Conservation (phyloP, 2,113 vertebrate genomes). For the Chloropsis hardwickii region DNA sequence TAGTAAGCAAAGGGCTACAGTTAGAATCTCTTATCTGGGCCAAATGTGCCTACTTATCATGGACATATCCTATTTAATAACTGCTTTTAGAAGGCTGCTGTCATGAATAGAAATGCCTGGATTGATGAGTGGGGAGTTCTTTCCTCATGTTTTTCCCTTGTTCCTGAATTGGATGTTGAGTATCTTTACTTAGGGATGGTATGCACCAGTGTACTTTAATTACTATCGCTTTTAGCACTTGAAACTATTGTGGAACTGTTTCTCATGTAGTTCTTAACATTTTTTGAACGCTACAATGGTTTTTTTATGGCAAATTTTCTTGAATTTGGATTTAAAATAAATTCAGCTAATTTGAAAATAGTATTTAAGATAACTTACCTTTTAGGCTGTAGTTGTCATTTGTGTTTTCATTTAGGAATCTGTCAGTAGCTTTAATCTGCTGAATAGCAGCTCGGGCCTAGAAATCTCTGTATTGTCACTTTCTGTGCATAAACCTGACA, state of each 20-base stretch:
- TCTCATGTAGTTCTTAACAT: background rate
- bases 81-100: background rate
- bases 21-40: background rate
- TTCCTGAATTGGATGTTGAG: background rate
- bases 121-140: background rate
- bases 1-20: background rate
- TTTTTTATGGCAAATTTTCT: background rate
- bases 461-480: slow-evolving; percentile 81
- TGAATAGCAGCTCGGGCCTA: slow-evolving; percentile 71
- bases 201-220: background rate
- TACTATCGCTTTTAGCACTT: background rate
- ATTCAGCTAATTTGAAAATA: background rate
- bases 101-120: background rate
- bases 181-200: background rate
- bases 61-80: background rate
- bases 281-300: background rate
- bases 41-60: background rate
- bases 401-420: slow-evolving; percentile 72
- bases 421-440: slow-evolving; percentile 72
- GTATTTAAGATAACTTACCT: background rate
- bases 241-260: background rate
- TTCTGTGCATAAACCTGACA: slow-evolving; percentile 79
- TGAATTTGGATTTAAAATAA: background rate
- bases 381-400: slow-evolving; percentile 31
- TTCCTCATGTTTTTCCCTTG: background rate